These are phyloP conservation scores for Gymnogyps californianus DNA, from an alignment of 2,113 vertebrate genomes.

Conservation along the genomic window DNA sequence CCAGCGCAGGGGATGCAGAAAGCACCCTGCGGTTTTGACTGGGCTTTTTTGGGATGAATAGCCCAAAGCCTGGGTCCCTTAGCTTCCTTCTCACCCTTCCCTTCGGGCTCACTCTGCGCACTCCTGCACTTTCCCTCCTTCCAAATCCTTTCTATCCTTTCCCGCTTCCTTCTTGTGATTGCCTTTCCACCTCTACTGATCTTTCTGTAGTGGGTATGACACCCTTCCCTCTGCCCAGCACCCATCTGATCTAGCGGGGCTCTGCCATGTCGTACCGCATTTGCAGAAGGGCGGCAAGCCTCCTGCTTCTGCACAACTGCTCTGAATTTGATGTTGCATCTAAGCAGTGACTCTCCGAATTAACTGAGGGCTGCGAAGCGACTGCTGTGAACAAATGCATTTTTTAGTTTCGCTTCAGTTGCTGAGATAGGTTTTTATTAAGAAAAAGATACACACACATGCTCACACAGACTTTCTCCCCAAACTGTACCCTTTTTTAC, in stretches of 20 bases:
- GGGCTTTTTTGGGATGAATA: not conserved
- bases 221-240: not conserved
- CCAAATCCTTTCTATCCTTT: not conserved
- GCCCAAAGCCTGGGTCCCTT: not conserved
- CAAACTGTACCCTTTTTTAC: not conserved
- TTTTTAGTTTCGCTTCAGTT: not conserved
- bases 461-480: not conserved
- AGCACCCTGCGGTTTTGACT: not conserved
- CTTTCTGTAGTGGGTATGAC: not conserved
- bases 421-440: not conserved
- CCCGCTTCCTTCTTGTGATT: not conserved
- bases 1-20: not conserved
- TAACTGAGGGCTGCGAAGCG: not conserved
- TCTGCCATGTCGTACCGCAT: accelerated
- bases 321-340: not conserved
- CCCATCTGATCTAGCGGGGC: accelerated
- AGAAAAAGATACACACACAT: not conserved
- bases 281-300: not conserved
- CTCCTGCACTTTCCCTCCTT: not conserved
- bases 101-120: not conserved
- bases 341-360: not conserved
- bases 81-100: not conserved
- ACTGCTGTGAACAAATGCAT: not conserved
- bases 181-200: not conserved
- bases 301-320: not conserved